Evolutionary conservation across 2,113 vertebrate species (phyloP), one percentile per base, ranked within the genome.

Genomic region (Glareola pratincola): DNA sequence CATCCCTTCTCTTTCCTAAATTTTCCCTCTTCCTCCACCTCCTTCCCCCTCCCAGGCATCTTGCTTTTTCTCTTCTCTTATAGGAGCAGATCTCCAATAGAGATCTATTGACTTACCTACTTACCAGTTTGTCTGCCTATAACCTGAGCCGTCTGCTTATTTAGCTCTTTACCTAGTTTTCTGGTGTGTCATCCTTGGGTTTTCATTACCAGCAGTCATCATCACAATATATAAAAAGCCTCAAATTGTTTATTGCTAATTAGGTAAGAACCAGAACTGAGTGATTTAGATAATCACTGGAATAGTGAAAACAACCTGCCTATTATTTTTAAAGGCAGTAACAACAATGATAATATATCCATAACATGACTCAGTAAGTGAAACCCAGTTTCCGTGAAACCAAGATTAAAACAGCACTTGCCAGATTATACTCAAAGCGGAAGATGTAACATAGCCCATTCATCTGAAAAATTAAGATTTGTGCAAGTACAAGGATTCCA

Each of bases 401-500:
- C 83, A 47, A 90, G 76, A 97, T 96, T 97, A 90, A 97, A 97
- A 96, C 84, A 93, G 91, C 45, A 92, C 67, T 95, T 97, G 97
- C 88, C 97, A 98, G 98, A 98, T 95, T 89, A 95, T 68, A 96
- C 78, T 96, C 95, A 94, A 96, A 97, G 97, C 78, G 5, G 90
- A 98, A 97, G 92, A 92, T 72, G 92, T 97, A 96, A 97, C 86
- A 77, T 85, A 94, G 92, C 87, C 95, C 89, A 95, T 97, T 95
- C 95, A 96, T 96, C 97, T 97, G 95, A 97, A 98, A 97, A 94
- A 98, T 98, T 97, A 97, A 97, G 97, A 97, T 97, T 97, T 96
- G 94, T 94, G 81, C 95, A 96, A 80, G 88, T 96, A 94, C 92
- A 84, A 85, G 91, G 56, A 94, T 98, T 96, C 91, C 94, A 98